Conservation (phyloP, 2,797 vertebrate species). For the Malurus splendens region DNA sequence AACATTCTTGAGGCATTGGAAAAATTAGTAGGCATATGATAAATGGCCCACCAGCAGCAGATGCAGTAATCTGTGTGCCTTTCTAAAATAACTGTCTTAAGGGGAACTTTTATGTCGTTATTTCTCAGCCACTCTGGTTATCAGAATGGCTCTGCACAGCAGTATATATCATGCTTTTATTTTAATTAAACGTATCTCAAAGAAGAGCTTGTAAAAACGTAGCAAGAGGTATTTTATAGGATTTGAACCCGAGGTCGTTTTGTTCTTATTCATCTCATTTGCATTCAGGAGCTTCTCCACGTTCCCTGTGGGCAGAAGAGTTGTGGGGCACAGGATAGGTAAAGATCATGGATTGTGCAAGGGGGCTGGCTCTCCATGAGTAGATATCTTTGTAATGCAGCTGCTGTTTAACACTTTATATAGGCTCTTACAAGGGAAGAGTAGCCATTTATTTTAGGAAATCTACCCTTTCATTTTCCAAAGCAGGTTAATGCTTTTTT, state of each 20-base stretch:
- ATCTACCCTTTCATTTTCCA: neutral
- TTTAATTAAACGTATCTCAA: slow-evolving; percentile 70
- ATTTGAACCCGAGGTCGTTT: slow-evolving; percentile 64
- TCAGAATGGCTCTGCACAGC: slow-evolving; percentile 46
- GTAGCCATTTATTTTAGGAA: neutral
- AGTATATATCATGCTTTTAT: slow-evolving; percentile 66
- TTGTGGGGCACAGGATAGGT: neutral
- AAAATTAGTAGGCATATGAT: slow-evolving; percentile 6
- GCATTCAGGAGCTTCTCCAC: slow-evolving; percentile 23
- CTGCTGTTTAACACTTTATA: accelerated
- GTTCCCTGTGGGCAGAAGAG: neutral
- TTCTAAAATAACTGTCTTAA: slow-evolving; percentile 68
- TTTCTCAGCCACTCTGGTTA: slow-evolving; percentile 25
- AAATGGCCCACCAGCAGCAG: neutral
- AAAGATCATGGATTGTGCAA: neutral
- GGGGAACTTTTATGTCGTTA: slow-evolving; percentile 45
- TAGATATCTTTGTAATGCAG: neutral
- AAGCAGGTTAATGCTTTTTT: neutral
- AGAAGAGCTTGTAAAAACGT: slow-evolving; percentile 66
- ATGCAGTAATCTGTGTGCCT: slow-evolving; percentile 38
- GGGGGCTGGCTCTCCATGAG: neutral
- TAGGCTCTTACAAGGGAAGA: neutral
- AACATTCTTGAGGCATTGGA: neutral
- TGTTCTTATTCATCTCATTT: slow-evolving; percentile 52
- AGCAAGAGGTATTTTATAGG: slow-evolving; percentile 58